Conservation (phyloP, 2,888 invertebrate species). For the Pinctada fucata region DNA sequence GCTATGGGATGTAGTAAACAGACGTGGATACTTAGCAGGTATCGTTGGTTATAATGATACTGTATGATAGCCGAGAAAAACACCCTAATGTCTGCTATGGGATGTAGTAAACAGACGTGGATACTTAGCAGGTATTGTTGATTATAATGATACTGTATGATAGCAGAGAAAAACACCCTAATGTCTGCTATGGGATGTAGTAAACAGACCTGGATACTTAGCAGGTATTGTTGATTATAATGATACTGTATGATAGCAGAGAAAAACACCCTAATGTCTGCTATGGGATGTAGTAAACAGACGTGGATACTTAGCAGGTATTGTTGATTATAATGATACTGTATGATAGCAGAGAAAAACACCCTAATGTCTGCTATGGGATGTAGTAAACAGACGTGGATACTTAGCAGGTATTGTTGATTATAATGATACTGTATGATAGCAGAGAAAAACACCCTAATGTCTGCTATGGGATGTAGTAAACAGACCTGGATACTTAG, state of each 20-base stretch:
- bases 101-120: constrained; percentile 84
- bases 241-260: constrained; percentile 64
- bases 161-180: constrained; percentile 80
- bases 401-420: constrained; percentile 77
- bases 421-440: too few relatives aligned
- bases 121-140: constrained; percentile 77
- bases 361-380: constrained; percentile 83
- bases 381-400: constrained; percentile 83
- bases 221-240: constrained; percentile 52
- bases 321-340: background rate
- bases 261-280: constrained; percentile 81
- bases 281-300: constrained; percentile 87
- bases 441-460: constrained; percentile 80
- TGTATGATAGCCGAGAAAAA: constrained; percentile 79
- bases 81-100: constrained; percentile 82
- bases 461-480: constrained; percentile 85
- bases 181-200: constrained; percentile 85
- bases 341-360: constrained; percentile 76
- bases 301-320: constrained; percentile 78
- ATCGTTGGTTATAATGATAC: background rate
- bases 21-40: constrained; percentile 78
- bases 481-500: constrained; percentile 81
- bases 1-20: constrained; percentile 87
- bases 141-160: too few relatives aligned
- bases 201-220: constrained; percentile 81